Percentiles rank a stretch among this genome's conserved stretches.
These are phyloP conservation scores for Oligia latruncula DNA, from an alignment of 2,888 invertebrate genomes.

Conservation along the genomic window DNA sequence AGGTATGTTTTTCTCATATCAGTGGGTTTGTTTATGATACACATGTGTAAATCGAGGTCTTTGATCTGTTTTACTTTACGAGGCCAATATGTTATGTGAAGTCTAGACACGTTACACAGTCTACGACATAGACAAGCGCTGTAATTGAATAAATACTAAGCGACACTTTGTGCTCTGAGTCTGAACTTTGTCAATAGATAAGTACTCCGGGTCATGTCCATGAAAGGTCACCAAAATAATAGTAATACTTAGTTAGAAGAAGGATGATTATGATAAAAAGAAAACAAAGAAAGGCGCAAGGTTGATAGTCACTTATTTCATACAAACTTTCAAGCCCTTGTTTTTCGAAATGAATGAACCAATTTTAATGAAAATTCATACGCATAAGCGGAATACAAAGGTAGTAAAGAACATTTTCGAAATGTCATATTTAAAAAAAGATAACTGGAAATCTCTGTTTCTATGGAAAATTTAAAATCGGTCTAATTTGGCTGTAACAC, in stretches of 20 bases:
- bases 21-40: conserved; percentile 17
- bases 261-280: neutral
- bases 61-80: conserved; percentile 50
- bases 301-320: too few species aligned
- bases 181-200: conserved; percentile 30
- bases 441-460: too few species aligned
- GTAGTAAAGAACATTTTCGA: too few species aligned
- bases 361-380: too few species aligned
- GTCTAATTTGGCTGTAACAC: too few species aligned
- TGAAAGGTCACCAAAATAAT: conserved; percentile 5
- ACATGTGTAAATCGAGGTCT: conserved; percentile 52
- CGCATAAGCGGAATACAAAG: too few species aligned
- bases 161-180: conserved; percentile 35
- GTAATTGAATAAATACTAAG: conserved; percentile 50
- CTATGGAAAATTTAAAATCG: too few species aligned
- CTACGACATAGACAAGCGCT: conserved; percentile 53
- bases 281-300: neutral
- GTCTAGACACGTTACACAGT: conserved; percentile 56
- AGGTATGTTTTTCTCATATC: neutral
- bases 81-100: conserved; percentile 48
- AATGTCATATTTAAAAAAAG: too few species aligned
- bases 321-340: too few species aligned
- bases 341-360: too few species aligned
- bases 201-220: neutral
- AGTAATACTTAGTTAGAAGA: neutral